Conservation (phyloP, 2,797 vertebrate genomes). For the Gymnodraco acuticeps region DNA sequence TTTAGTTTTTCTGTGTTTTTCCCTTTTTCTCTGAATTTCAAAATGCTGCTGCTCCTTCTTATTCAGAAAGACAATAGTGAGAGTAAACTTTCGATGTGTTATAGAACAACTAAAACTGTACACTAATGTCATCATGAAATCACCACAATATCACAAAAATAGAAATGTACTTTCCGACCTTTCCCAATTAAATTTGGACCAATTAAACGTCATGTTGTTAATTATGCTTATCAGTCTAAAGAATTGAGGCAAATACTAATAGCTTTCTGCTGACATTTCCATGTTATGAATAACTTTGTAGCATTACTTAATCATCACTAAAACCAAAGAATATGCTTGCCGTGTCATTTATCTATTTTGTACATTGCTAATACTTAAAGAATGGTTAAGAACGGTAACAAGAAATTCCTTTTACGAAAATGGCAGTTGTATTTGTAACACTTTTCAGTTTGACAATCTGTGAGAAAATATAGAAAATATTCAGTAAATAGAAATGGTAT, state of each 20-base stretch:
- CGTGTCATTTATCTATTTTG: background rate
- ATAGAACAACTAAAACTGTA: constrained; percentile 39
- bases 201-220: constrained; percentile 24
- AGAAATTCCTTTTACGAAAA: background rate
- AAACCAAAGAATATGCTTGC: constrained; percentile 17
- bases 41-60: constrained; percentile 15
- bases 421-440: background rate
- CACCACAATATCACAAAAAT: constrained; percentile 33
- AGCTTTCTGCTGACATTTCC: constrained; percentile 5
- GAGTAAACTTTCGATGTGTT: constrained; percentile 17
- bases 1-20: background rate
- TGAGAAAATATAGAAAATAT: background rate
- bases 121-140: constrained; percentile 41
- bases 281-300: constrained; percentile 13
- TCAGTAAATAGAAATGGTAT: too few species aligned
- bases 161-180: constrained; percentile 26
- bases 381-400: constrained; percentile 5
- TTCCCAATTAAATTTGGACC: constrained; percentile 11
- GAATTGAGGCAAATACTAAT: background rate
- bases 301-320: constrained; percentile 18
- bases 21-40: constrained; percentile 5
- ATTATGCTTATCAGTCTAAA: constrained; percentile 1
- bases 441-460: background rate
- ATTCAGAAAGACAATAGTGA: constrained; percentile 42
- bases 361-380: background rate